Conservation (phyloP, 2,888 invertebrate species). For the Clivina fossor region DNA sequence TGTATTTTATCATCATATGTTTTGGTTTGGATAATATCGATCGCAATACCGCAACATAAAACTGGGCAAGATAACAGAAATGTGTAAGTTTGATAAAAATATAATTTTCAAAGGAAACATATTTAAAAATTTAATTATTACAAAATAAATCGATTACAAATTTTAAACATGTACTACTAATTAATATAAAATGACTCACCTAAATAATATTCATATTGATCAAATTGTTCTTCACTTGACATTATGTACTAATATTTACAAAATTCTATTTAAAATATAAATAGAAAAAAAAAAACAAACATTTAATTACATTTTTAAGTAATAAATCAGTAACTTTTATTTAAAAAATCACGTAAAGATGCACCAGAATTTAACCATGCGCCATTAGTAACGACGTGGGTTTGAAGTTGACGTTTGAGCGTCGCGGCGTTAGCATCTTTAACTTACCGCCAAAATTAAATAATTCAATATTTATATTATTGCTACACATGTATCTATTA, state of each 20-base stretch:
- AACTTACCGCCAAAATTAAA: no score
- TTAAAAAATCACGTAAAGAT: background rate
- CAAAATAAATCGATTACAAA: conserved; percentile 8
- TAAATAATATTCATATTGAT: conserved; percentile 21
- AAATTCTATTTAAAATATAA: no score
- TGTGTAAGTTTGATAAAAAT: conserved; percentile 25
- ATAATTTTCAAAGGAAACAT: conserved; percentile 20
- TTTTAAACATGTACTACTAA: background rate
- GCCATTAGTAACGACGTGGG: conserved; percentile 21
- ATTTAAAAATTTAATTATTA: conserved; percentile 6
- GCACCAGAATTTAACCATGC: conserved; percentile 9
- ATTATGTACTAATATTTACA: conserved; percentile 23
- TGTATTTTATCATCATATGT: conserved; percentile 31
- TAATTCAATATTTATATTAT: no score
- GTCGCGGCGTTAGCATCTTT: no score
- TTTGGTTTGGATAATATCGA: conserved; percentile 28
- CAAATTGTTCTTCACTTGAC: conserved; percentile 17
- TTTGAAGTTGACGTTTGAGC: conserved; percentile 1
- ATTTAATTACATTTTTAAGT: conserved; percentile 14
- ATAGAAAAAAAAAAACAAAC: no score
- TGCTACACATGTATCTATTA: no score
- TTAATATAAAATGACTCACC: conserved; percentile 10
- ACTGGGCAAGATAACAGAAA: conserved; percentile 16
- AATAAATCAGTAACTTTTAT: background rate
- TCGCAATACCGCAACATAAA: conserved; percentile 20